Conservation (phyloP, 2,797 vertebrate species). For the Sebastiscus albofasciatus region DNA sequence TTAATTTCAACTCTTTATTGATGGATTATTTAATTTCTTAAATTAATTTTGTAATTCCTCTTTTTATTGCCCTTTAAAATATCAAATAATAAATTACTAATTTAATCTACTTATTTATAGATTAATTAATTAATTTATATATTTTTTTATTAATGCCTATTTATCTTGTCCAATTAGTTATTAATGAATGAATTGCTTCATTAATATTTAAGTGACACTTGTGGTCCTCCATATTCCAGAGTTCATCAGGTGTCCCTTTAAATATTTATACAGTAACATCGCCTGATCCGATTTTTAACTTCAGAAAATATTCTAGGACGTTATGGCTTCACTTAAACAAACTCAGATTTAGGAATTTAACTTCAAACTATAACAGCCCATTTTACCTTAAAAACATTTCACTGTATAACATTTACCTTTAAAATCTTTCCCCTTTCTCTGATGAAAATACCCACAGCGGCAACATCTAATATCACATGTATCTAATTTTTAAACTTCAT, state of each 20-base stretch:
- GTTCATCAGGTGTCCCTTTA: neutral
- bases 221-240: neutral
- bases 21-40: too few species aligned
- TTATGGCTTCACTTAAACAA: constrained; percentile 14
- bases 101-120: too few species aligned
- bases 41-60: too few species aligned
- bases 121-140: too few species aligned
- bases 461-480: neutral
- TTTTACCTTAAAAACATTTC: neutral
- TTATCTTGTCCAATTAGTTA: neutral
- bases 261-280: too few species aligned
- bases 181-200: neutral
- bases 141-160: too few species aligned
- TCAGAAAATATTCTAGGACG: neutral
- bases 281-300: constrained; percentile 2
- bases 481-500: neutral
- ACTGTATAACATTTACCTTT: too few species aligned
- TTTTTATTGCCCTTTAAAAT: too few species aligned
- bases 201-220: neutral
- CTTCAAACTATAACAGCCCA: neutral
- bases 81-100: too few species aligned
- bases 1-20: too few species aligned
- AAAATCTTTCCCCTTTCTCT: neutral
- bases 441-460: neutral
- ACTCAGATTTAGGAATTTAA: neutral